Percentiles rank a stretch among this genome's conserved stretches.
Conservation (phyloP, 2,888 invertebrate species). For the Agonum fuliginosum region DNA sequence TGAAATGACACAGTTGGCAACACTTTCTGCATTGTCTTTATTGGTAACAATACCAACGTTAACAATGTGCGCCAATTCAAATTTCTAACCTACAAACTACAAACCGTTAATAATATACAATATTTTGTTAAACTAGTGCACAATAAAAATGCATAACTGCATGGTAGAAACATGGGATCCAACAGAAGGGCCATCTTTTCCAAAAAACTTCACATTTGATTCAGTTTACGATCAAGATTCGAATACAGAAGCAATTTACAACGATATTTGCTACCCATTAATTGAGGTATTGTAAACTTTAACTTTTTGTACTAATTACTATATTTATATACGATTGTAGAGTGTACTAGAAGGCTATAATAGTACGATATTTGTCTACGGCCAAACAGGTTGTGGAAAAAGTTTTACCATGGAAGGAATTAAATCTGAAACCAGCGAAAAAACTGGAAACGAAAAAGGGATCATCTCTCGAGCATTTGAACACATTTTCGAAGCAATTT, state of each 20-base stretch:
- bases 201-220: slow-evolving; percentile 88
- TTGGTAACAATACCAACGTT: too few species aligned
- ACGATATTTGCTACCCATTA: slow-evolving; percentile 88
- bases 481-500: slow-evolving; percentile 90
- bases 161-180: slow-evolving; percentile 80
- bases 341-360: slow-evolving; percentile 94
- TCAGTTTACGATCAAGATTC: slow-evolving; percentile 86
- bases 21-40: too few species aligned
- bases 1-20: too few species aligned
- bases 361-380: slow-evolving; percentile 94
- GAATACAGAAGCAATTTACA: slow-evolving; percentile 90
- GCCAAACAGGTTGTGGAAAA: slow-evolving; percentile 94
- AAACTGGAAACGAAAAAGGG: slow-evolving; percentile 73
- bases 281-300: slow-evolving; percentile 78
- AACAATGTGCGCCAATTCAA: neutral
- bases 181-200: slow-evolving; percentile 76
- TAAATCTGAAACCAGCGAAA: slow-evolving; percentile 66
- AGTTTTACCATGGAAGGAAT: slow-evolving; percentile 92
- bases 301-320: neutral
- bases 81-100: neutral
- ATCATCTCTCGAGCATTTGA: slow-evolving; percentile 89
- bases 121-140: slow-evolving; percentile 73
- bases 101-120: neutral
- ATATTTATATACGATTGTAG: slow-evolving; percentile 64
- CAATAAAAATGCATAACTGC: slow-evolving; percentile 80